Base-by-base conservation (phyloP, 2,888 invertebrate genomes). In the Hydrotaea diabolus region DNA sequence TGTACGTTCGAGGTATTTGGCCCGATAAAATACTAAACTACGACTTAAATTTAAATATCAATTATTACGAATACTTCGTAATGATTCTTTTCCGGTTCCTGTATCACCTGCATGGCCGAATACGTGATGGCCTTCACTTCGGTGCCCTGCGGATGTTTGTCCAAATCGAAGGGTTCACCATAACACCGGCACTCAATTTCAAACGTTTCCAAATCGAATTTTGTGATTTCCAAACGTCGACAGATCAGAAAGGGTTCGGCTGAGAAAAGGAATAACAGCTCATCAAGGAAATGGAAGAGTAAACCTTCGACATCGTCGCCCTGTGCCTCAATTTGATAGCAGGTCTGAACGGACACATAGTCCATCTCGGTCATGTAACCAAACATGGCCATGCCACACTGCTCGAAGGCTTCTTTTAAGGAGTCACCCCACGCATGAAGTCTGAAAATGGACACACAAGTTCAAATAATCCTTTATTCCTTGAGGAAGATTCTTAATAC, bases 61-160 rank as follows among this genome's bases (percentile, higher is more conserved):
- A 99, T 96, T 92, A 99, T 99, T 88, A 99, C 99, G 95, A 97
- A 99, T 64, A 99, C 94, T 94, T 99, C 98, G 93, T 94, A 95
- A 89, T 94, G 94, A 86, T 94, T 94, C 88, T 95, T 94, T 87
- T 96, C 94, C 59, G 95, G 94, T 87, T 94, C 94, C 89, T 96
- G 95, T 87, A 98, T 93, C 86, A 97, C 95, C 93, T 99, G 99
- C 99, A 99, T 99, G 77, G 98, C 98, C 8, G 99, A 99, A 93
- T 99, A 99, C 4, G 99, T 99, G 87, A 99, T 99, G 43, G 99
- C 99, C 92, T 99, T 99, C 2, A 99, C 98, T 93, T 99, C 99
- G 1, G 98, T 96, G 15, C 99, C 99, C 93, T 98, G 99, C 0
- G 98, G 97, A 93, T 99, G 99, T 92, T 97, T 98, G 0, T 95